Evolutionary conservation across 2,113 vertebrate genomes (phyloP).

Genomic region (Pyrgilauda ruficollis): DNA sequence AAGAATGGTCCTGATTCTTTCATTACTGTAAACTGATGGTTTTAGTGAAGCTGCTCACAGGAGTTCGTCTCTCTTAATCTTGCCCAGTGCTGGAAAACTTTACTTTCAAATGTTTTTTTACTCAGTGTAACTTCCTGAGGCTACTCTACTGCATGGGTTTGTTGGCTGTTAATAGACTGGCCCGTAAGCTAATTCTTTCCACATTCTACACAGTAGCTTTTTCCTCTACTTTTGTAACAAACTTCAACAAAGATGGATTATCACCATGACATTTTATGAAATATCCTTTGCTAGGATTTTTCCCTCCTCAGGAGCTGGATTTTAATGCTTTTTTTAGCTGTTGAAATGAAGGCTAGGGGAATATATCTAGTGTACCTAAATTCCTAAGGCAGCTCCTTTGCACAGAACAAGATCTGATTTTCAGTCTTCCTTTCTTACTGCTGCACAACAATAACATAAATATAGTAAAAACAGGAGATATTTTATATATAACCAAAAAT

Average conservation of each 20-base stretch:
- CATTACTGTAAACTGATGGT: background rate
- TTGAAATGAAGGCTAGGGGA: background rate
- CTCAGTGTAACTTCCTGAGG: background rate
- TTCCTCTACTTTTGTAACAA: background rate
- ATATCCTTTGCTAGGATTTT: no score
- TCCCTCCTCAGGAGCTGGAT: background rate
- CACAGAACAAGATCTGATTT: background rate
- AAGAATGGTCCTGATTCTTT: background rate
- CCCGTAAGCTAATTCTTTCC: background rate
- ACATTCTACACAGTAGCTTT: background rate
- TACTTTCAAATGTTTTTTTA: background rate
- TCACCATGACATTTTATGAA: no score
- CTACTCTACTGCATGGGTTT: background rate
- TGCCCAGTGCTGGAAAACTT: background rate
- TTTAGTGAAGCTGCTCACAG: background rate
- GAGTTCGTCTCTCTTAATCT: background rate
- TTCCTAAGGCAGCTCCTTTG: background rate
- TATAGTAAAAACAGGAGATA: background rate
- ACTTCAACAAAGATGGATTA: background rate
- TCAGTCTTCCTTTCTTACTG: background rate
- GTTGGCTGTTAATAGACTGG: background rate
- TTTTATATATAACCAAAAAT: constrained; percentile 5
- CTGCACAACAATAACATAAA: background rate
- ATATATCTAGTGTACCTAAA: background rate
- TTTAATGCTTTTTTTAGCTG: background rate